A percentile compares a stretch with the other conserved stretches of the same genome.
Evolutionary conservation across 2,797 vertebrate species (phyloP).

Genomic region (Trichosurus vulpecula): DNA sequence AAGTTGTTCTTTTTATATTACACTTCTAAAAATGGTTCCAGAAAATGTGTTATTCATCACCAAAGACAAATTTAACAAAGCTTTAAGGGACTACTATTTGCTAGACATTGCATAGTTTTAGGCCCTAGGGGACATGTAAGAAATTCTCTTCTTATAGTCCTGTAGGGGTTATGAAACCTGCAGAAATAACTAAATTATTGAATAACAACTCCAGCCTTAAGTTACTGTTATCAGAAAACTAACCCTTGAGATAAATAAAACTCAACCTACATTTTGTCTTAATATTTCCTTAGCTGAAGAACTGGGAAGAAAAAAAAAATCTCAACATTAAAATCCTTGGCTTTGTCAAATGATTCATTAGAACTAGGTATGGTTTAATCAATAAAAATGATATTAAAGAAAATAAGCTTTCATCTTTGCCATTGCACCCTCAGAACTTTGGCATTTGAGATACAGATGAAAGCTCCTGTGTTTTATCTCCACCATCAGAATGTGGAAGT

Average conservation of each 20-base stretch:
- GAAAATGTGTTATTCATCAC: background rate
- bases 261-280: background rate
- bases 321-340: background rate
- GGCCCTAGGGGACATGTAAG: background rate
- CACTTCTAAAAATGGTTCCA: background rate
- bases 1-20: background rate
- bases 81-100: background rate
- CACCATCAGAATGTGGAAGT: background rate
- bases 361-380: background rate
- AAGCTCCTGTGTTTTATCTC: background rate
- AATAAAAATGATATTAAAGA: background rate
- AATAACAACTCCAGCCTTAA: background rate
- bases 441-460: background rate
- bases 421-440: background rate
- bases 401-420: background rate
- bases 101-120: background rate
- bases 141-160: background rate
- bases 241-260: background rate
- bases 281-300: background rate
- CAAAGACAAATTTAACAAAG: background rate
- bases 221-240: background rate
- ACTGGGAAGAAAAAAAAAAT: background rate
- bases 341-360: background rate
- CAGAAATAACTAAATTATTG: background rate
- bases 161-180: background rate